Evolutionary conservation across 2,113 vertebrate genomes (phyloP), one percentile per base, ranked within the genome.

Genomic region (Mionectes macconnelli): DNA sequence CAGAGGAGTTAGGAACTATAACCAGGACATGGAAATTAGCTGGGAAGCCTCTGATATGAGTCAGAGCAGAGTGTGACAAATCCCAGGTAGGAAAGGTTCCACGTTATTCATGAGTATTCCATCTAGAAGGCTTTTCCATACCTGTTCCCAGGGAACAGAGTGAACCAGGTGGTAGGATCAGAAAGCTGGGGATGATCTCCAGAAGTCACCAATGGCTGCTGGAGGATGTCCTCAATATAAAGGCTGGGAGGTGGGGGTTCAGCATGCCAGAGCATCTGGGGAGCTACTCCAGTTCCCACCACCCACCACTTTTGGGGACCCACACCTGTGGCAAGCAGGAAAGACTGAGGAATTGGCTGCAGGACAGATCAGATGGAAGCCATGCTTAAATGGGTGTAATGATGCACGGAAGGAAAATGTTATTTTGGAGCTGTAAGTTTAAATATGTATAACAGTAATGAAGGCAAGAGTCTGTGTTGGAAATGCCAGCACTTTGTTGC

Each of bases 361-460:
- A 63, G 75, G 75, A 52, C 22, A 31, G 64, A 55, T 96, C 83
- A 87, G 83, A 87, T 78, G 86, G 93, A 74, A 87, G 42, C 39
- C 2, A 1, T 44, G 57, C 73, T 81, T 74, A 70, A 94, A 72
- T 28, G 42, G 28, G 21, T 56, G 35, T n/a, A 74, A 67, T 50
- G 84, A 90, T 74, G 44, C 55, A 75, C 84, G 74, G 80, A 92
- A 95, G 73, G 33, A 77, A 94, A 84, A 87, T 14, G 44, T 67
- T 93, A 90, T 94, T 96, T 90, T 94, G 66, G 84, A 92, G 37
- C 19, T 4, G 0, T n/a, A 67, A 67, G 56, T 72, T 96, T 77
- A 92, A 94, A 90, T 86, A 64, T 67, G 53, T 84, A 12, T 47
- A 90, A 84, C 64, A 81, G 91, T 50, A 89, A 78, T 0, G 12